Percentiles rank a stretch among this genome's conserved stretches.
phyloP scores from a whole-genome alignment of 2,113 vertebrate species.

The Entelurus aequoreus region DNA sequence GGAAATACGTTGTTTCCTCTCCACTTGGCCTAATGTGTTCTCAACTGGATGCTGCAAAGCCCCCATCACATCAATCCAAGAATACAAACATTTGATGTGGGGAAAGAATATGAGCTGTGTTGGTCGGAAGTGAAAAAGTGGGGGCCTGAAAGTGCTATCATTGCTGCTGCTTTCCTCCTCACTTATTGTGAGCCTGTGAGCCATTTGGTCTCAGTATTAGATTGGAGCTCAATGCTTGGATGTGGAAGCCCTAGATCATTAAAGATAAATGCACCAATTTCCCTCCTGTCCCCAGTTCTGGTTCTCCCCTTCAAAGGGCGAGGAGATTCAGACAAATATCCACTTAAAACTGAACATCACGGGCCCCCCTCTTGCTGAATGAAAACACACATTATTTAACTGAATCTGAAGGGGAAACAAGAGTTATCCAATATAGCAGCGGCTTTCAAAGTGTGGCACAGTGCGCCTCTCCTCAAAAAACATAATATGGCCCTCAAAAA shows the following conservation, averaged over 20 bases:
- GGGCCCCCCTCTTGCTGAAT: constrained; percentile 5
- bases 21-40: constrained; percentile 41
- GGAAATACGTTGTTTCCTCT: constrained; percentile 31
- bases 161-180: constrained; percentile 15
- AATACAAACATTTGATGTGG: constrained; percentile 10
- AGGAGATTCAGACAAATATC: constrained; percentile 24
- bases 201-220: constrained; percentile 46
- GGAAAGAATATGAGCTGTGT: constrained; percentile 13
- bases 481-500: too few relatives aligned
- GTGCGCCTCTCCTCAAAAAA: too few relatives aligned
- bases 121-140: constrained; percentile 15
- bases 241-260: constrained; percentile 60
- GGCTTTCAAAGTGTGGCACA: too few relatives aligned
- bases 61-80: constrained; percentile 11
- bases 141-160: constrained; percentile 14
- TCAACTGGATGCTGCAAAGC: constrained; percentile 19
- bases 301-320: constrained; percentile 16
- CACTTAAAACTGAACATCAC: constrained; percentile 13
- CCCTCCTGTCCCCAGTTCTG: constrained; percentile 10
- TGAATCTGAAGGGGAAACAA: neutral
- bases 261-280: constrained; percentile 64
- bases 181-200: constrained; percentile 19
- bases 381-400: constrained; percentile 22
- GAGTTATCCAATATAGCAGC: too few relatives aligned
- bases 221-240: constrained; percentile 42